Conservation (phyloP, 2,113 vertebrate genomes). For the Scartelaos histophorus region DNA sequence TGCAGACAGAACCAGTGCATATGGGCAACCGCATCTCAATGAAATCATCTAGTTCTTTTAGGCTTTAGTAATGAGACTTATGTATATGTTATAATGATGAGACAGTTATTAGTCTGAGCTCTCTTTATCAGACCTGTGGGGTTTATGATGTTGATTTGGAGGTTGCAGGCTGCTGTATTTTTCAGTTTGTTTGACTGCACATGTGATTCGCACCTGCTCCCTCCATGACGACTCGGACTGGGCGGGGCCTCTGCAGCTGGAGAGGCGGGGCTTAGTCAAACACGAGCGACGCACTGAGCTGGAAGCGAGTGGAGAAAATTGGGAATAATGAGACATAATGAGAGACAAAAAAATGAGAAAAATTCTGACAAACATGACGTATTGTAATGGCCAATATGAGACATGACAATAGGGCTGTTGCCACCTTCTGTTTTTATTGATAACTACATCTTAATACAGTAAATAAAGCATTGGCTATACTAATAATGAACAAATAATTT, state of each 20-base stretch:
- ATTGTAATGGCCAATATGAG: too few species aligned
- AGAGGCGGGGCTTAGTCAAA: conserved; percentile 35
- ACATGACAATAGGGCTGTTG: too few species aligned
- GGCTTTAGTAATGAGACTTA: neutral
- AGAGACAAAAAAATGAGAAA: neutral
- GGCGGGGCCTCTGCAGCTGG: conserved; percentile 44
- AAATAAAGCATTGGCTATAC: too few species aligned
- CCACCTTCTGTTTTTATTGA: too few species aligned
- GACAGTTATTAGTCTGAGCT: neutral
- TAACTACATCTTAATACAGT: too few species aligned
- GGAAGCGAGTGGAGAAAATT: neutral
- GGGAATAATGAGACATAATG: conserved; percentile 29
- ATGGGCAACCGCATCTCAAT: neutral
- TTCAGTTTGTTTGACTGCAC: conserved; percentile 22
- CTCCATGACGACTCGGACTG: conserved; percentile 5
- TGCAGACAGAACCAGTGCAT: too few species aligned
- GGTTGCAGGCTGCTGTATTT: conserved; percentile 10
- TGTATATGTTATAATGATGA: neutral
- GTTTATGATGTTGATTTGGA: neutral
- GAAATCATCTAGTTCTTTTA: neutral
- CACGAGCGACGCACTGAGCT: conserved; percentile 23
- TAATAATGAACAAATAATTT: too few species aligned
- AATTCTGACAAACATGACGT: neutral
- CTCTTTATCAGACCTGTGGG: neutral
- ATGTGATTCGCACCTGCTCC: conserved; percentile 40